Evolutionary conservation across 1,140 invertebrate genomes (phyloP).

Genomic region (Nymphalis io): DNA sequence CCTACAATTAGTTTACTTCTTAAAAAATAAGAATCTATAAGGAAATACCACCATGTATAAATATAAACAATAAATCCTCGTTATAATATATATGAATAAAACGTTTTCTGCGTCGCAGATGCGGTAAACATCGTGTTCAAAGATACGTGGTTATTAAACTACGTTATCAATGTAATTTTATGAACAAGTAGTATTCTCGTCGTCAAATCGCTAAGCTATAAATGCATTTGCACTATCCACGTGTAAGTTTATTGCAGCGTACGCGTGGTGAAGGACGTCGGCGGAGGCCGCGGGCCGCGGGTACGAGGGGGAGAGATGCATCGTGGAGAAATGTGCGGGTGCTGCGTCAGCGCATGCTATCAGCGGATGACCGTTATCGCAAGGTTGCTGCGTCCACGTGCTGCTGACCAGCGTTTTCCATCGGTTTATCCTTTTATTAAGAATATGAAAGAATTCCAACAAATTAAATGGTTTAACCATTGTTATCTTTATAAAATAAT

Average conservation of each 20-base stretch:
- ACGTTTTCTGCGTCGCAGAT: background rate
- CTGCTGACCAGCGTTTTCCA: conserved; percentile 52
- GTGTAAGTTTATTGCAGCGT: conserved; percentile 57
- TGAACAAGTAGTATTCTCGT: conserved; percentile 8
- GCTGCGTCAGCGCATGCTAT: conserved; percentile 55
- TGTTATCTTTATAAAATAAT: no score
- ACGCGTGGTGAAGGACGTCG: conserved; percentile 38
- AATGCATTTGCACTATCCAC: conserved; percentile 48
- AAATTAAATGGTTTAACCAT: no score
- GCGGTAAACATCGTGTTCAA: background rate
- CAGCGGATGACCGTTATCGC: conserved; percentile 66
- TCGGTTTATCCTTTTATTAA: conserved; percentile 32
- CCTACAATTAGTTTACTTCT: no score
- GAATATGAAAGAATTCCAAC: no score
- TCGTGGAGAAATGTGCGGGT: conserved; percentile 45
- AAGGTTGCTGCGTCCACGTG: conserved; percentile 62
- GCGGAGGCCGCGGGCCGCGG: conserved; percentile 23
- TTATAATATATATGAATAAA: background rate
- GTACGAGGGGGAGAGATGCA: conserved; percentile 17
- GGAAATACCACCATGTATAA: no score
- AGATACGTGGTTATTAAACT: background rate
- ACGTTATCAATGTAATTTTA: conserved; percentile 22
- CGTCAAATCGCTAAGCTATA: conserved; percentile 26
- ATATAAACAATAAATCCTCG: no score
- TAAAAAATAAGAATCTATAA: background rate